Conservation (phyloP, 2,113 vertebrate genomes). For the Platysteira castanea region DNA sequence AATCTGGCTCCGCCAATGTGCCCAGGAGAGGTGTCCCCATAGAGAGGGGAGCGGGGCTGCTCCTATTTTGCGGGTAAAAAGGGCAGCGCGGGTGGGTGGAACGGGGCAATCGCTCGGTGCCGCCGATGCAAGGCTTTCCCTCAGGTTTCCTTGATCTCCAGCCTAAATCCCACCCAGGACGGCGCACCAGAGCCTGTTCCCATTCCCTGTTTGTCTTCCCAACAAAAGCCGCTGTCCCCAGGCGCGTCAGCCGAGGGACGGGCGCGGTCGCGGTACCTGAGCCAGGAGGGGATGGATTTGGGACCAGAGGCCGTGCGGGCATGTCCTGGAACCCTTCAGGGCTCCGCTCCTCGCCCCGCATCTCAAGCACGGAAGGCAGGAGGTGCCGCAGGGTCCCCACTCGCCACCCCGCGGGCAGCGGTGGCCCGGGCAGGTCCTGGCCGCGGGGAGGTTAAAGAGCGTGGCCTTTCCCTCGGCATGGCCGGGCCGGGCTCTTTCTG, state of each 20-base stretch:
- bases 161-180: not conserved
- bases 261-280: not conserved
- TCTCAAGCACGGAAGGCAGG: not conserved
- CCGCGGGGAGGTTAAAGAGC: not conserved
- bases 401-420: not conserved
- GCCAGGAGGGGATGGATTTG: not conserved
- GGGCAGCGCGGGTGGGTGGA: not conserved
- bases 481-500: not conserved
- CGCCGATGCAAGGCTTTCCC: not conserved
- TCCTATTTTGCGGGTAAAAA: not conserved
- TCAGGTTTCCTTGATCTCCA: not conserved
- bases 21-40: not conserved
- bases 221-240: not conserved
- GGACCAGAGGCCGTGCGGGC: not conserved
- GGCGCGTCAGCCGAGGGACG: too few species aligned
- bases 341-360: fast-evolving
- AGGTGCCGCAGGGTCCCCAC: fast-evolving
- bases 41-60: not conserved
- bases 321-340: not conserved
- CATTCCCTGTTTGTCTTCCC: not conserved
- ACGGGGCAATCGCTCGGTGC: not conserved
- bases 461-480: not conserved
- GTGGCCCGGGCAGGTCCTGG: not conserved
- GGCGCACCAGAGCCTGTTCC: not conserved
- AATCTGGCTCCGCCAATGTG: not conserved